A percentile compares a stretch with the other conserved stretches of the same genome.
Conservation (phyloP, 2,888 invertebrate genomes). For the Oscheius sp. region DNA sequence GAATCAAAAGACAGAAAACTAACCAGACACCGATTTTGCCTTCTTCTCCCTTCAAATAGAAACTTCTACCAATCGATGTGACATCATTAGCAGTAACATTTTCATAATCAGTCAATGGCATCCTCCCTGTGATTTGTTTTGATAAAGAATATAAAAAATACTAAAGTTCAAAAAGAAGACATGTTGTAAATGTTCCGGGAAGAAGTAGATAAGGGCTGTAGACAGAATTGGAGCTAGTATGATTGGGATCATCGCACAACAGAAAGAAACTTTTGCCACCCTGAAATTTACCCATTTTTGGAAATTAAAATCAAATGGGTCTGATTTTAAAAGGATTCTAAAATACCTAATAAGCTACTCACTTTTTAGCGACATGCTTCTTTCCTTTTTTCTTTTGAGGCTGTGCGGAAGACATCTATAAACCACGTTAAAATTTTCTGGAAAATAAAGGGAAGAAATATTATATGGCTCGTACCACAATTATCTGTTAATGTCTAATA, state of each 20-base stretch:
- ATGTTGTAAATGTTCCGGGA: conserved; percentile 61
- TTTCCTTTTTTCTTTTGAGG: background rate
- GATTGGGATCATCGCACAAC: conserved; percentile 7
- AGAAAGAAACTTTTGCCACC: conserved; percentile 18
- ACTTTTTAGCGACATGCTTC: conserved; percentile 13
- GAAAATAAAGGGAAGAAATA: background rate
- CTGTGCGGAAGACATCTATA: conserved; percentile 6
- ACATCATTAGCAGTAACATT: conserved; percentile 63
- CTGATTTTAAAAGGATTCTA: too few relatives aligned
- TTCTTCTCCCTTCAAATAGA: conserved; percentile 56
- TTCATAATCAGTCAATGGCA: conserved; percentile 62
- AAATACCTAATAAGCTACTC: too few relatives aligned
- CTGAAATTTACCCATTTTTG: conserved; percentile 3
- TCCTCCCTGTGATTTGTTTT: too few relatives aligned
- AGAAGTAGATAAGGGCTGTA: conserved; percentile 50
- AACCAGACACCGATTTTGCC: conserved; percentile 56
- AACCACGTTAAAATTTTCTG: background rate
- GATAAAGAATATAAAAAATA: conserved; percentile 30
- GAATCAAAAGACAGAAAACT: too few relatives aligned
- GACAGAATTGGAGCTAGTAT: conserved; percentile 9
- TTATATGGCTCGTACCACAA: background rate
- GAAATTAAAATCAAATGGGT: background rate
- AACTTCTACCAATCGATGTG: conserved; percentile 58
- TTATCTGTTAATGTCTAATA: background rate
- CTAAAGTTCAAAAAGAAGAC: conserved; percentile 66